Evolutionary conservation across 2,888 invertebrate species (phyloP).

Genomic region (Andricus quercusramuli): DNA sequence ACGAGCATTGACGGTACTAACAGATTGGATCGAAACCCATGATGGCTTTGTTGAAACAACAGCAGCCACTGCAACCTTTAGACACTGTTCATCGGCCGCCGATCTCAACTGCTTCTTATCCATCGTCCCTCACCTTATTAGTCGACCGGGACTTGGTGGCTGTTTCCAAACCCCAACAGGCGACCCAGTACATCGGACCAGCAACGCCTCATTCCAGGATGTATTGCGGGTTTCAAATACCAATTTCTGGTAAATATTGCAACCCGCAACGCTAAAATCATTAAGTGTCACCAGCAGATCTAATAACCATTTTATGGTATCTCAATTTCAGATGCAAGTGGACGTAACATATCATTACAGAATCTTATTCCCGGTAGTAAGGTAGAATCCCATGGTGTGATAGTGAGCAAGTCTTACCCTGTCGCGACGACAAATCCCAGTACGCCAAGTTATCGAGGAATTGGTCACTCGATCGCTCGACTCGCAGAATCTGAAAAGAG

Average conservation of each 20-base stretch:
- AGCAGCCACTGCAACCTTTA: constrained; percentile 74
- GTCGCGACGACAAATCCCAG: constrained; percentile 67
- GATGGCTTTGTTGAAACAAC: constrained; percentile 76
- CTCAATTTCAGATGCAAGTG: constrained; percentile 66
- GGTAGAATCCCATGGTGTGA: constrained; percentile 80
- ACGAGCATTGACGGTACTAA: constrained; percentile 67
- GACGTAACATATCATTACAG: constrained; percentile 70
- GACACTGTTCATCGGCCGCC: constrained; percentile 71
- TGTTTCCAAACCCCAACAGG: constrained; percentile 75
- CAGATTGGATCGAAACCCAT: constrained; percentile 76
- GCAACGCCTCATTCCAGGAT: constrained; percentile 68
- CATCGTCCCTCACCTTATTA: constrained; percentile 73
- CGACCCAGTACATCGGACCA: constrained; percentile 71
- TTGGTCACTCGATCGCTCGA: constrained; percentile 72
- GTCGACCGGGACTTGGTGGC: constrained; percentile 75
- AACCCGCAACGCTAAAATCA: not conserved
- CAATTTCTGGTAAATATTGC: constrained; percentile 76
- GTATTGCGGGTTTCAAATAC: constrained; percentile 78
- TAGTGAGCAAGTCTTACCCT: constrained; percentile 80
- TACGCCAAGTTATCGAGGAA: constrained; percentile 70
- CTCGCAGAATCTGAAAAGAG: constrained; percentile 72
- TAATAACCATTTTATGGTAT: not conserved
- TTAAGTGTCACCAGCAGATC: not conserved
- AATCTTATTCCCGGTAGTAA: constrained; percentile 71
- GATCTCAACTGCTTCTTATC: constrained; percentile 70